A percentile compares a stretch with the other conserved stretches of the same genome.
Evolutionary conservation across 2,113 vertebrate species (phyloP).

Genomic region (Sander lucioperca): DNA sequence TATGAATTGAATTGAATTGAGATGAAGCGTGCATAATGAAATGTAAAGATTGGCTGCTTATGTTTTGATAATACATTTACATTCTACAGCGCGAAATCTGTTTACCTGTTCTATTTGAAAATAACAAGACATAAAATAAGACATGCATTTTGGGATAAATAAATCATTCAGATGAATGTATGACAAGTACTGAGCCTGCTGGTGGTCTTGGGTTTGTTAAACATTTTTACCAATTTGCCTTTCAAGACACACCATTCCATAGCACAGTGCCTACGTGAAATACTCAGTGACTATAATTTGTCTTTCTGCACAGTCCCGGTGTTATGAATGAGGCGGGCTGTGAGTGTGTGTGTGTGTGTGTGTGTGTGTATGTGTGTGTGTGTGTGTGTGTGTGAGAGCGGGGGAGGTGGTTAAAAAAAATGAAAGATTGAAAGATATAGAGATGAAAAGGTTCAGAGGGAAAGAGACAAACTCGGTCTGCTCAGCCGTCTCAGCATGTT

Average conservation of each 20-base stretch:
- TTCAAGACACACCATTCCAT: constrained; percentile 18
- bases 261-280: constrained; percentile 28
- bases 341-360: background rate
- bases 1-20: background rate
- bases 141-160: background rate
- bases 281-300: constrained; percentile 46
- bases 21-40: background rate
- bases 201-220: constrained; percentile 30
- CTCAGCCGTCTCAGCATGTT: constrained; percentile 74
- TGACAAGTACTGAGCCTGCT: background rate
- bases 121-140: background rate
- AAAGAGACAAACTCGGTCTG: constrained; percentile 46
- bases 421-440: constrained; percentile 49
- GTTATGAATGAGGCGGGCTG: constrained; percentile 36
- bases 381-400: background rate
- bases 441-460: constrained; percentile 61
- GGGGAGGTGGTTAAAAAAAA: constrained; percentile 12
- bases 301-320: constrained; percentile 19
- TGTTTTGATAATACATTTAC: background rate
- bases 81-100: background rate
- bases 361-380: no score
- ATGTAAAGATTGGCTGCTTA: background rate
- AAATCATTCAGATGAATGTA: background rate
- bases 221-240: constrained; percentile 27
- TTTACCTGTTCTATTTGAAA: background rate